These are phyloP conservation scores for Diacarnus erythraeanus DNA, from an alignment of 37 sponge, comb jelly and placozoan genomes.

Conservation along the genomic window DNA sequence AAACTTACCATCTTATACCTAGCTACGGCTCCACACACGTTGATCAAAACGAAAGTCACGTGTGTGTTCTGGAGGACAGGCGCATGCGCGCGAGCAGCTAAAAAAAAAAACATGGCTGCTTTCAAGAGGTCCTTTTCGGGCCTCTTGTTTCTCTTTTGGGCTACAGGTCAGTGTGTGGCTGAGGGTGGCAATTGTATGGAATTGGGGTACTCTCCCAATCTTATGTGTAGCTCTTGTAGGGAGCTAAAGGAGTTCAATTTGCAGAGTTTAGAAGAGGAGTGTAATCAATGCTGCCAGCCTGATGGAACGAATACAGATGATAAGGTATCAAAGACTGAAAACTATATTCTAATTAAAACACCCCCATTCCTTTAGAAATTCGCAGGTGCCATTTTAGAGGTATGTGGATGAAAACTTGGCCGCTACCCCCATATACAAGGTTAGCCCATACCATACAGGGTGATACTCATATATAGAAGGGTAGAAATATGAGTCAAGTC, in stretches of 20 bases:
- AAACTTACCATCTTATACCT: constrained; percentile 49
- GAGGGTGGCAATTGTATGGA: constrained; percentile 48
- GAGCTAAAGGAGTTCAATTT: constrained; percentile 79
- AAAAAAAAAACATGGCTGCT: background rate
- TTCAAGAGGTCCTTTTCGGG: background rate
- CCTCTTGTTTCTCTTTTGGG: background rate
- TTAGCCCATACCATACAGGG: too few relatives aligned
- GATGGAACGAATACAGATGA: constrained; percentile 41
- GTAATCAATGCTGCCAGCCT: constrained; percentile 73
- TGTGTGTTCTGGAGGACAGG: background rate
- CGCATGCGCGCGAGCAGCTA: background rate
- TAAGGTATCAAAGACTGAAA: constrained; percentile 11
- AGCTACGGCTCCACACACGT: background rate
- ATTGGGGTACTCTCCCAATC: constrained; percentile 79
- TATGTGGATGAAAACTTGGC: constrained; percentile 92
- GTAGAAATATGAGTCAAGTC: too few relatives aligned
- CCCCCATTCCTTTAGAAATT: constrained; percentile 42
- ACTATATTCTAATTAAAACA: background rate
- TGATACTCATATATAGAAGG: too few relatives aligned
- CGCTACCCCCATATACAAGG: constrained; percentile 88
- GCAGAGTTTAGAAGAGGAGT: constrained; percentile 62
- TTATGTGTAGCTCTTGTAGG: constrained; percentile 84
- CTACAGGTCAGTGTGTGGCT: constrained; percentile 14
- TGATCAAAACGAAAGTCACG: constrained; percentile 22
- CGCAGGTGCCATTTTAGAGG: constrained; percentile 82